Evolutionary conservation across 1,140 invertebrate species (phyloP).

Genomic region (Megalopta genalis): DNA sequence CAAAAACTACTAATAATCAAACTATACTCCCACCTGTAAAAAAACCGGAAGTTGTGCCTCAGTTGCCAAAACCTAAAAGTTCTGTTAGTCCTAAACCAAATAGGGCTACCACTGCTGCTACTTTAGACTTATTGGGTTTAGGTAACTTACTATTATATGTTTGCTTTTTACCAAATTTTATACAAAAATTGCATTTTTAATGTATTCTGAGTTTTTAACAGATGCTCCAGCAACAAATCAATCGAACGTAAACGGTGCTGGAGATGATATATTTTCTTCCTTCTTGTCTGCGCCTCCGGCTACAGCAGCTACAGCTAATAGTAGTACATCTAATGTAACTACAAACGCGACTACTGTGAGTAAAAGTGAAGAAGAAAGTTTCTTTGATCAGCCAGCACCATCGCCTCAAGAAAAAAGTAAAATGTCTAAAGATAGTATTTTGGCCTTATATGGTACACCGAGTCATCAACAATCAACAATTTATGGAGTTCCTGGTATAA

Average conservation of each 20-base stretch:
- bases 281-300: slow-evolving; percentile 86
- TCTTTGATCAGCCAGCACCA: slow-evolving; percentile 92
- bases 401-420: slow-evolving; percentile 88
- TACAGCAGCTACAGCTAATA: slow-evolving; percentile 61
- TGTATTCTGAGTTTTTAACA: slow-evolving; percentile 50
- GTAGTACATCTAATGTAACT: slow-evolving; percentile 60
- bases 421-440: slow-evolving; percentile 95
- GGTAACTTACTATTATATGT: slow-evolving; percentile 70
- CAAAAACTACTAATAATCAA: background rate
- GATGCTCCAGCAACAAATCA: slow-evolving; percentile 76
- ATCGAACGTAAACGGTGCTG: slow-evolving; percentile 73
- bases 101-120: slow-evolving; percentile 80
- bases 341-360: slow-evolving; percentile 71
- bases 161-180: background rate
- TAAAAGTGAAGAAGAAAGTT: slow-evolving; percentile 92
- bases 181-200: slow-evolving; percentile 14
- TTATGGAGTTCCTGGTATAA: slow-evolving; percentile 68
- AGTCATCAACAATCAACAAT: slow-evolving; percentile 70
- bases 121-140: slow-evolving; percentile 84
- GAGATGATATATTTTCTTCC: slow-evolving; percentile 88
- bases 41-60: slow-evolving; percentile 80
- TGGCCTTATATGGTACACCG: slow-evolving; percentile 90
- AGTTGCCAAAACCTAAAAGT: slow-evolving; percentile 82
- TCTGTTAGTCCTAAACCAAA: slow-evolving; percentile 87
- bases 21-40: slow-evolving; percentile 34